phyloP scores from a whole-genome alignment of 53 echinoderm and acorn worm species.

The Echinarachnius parma region DNA sequence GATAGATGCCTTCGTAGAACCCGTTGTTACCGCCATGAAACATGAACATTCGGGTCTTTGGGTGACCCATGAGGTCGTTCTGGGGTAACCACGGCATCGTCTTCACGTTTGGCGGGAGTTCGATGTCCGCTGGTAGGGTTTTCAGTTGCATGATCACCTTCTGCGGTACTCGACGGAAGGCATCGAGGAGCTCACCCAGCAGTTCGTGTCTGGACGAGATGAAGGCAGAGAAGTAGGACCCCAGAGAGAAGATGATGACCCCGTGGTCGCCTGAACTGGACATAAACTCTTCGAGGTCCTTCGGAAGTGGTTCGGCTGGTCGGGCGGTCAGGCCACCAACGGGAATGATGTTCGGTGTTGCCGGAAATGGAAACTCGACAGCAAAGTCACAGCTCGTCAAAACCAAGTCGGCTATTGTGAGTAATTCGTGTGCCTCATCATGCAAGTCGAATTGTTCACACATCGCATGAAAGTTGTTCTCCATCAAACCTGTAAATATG shows the following conservation, averaged over 20 bases:
- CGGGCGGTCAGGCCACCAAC: conserved; percentile 34
- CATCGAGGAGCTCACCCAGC: conserved; percentile 2
- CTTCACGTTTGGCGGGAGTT: conserved; percentile 14
- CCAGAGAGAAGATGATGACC: conserved; percentile 20
- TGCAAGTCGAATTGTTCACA: neutral
- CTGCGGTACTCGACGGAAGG: conserved; percentile 19
- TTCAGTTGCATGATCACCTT: conserved; percentile 27
- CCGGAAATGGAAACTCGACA: conserved; percentile 21
- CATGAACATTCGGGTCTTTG: conserved; percentile 17
- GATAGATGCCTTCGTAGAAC: conserved; percentile 21
- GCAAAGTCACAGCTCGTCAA: conserved; percentile 15
- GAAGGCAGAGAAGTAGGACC: conserved; percentile 5
- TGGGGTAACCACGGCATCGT: conserved; percentile 34
- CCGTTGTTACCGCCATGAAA: conserved; percentile 39
- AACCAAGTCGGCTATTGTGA: neutral
- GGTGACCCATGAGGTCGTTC: conserved; percentile 39
- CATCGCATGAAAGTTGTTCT: neutral
- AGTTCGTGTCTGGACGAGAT: neutral
- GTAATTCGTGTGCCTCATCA: neutral
- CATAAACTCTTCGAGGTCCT: conserved; percentile 24
- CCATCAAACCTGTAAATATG: neutral
- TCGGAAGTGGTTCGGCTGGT: neutral
- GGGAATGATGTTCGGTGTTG: conserved; percentile 20
- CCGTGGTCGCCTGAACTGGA: conserved; percentile 22
- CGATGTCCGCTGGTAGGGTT: neutral